phyloP scores from a whole-genome alignment of 2,888 invertebrate species.

The Vannuccia rotundouncinata region DNA sequence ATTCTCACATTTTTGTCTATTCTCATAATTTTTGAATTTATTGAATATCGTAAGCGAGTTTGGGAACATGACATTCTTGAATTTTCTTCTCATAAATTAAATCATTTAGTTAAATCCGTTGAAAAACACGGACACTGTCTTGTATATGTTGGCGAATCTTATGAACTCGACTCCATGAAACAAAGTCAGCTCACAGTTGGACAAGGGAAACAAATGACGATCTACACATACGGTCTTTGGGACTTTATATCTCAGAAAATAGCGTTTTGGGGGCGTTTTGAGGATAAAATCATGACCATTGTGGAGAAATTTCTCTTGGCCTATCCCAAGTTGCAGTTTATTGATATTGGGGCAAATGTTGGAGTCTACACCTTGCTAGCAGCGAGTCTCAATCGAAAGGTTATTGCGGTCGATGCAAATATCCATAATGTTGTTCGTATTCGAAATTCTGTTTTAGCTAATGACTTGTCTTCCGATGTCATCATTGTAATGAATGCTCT shows the following conservation, averaged over 20 bases:
- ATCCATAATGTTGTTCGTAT: not conserved
- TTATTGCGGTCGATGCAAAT: not conserved
- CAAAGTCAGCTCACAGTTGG: not conserved
- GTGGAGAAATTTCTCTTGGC: not conserved
- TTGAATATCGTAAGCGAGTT: not conserved
- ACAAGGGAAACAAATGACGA: not conserved
- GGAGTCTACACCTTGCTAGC: not conserved
- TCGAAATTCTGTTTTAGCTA: not conserved
- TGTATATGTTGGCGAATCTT: not conserved
- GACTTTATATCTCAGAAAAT: not conserved
- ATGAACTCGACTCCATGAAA: not conserved
- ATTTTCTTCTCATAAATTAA: not conserved
- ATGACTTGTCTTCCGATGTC: not conserved
- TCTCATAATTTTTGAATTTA: not conserved
- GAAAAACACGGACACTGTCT: not conserved
- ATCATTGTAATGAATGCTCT: not conserved
- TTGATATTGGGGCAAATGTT: not conserved
- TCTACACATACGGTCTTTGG: not conserved
- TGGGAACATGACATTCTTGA: not conserved
- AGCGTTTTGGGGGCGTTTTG: not conserved
- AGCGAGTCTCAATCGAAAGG: not conserved
- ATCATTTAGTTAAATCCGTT: not conserved
- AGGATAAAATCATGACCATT: not conserved
- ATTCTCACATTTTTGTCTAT: not conserved
- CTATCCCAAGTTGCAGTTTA: not conserved